A percentile compares a stretch with the other conserved stretches of the same genome.
Evolutionary conservation across 2,113 vertebrate genomes (phyloP).

Genomic region (Rhinolophus ferrumequinum): DNA sequence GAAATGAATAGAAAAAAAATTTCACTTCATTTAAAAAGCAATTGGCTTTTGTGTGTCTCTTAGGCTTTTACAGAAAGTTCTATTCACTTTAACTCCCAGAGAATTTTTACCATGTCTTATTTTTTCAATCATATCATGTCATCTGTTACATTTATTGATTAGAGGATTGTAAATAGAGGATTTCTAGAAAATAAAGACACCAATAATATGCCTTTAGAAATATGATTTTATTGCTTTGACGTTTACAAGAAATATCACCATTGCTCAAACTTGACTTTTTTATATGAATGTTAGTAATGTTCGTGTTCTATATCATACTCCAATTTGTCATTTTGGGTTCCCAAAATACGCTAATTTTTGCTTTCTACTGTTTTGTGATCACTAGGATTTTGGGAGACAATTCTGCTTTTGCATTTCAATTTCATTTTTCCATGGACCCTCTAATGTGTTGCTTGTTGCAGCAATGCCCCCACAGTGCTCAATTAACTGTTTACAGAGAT

Average conservation of each 20-base stretch:
- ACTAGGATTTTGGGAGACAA: neutral
- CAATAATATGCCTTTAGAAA: neutral
- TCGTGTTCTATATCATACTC: neutral
- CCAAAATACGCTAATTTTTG: neutral
- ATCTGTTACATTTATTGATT: neutral
- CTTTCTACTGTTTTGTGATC: neutral
- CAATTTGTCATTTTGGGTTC: slow-evolving; percentile 30
- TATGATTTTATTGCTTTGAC: slow-evolving; percentile 32
- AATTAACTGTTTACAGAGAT: neutral
- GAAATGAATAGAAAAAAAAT: neutral
- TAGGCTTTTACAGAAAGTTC: neutral
- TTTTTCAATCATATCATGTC: neutral
- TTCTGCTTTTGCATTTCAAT: slow-evolving; percentile 7
- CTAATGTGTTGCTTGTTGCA: neutral
- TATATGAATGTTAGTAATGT: neutral
- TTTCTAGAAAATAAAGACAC: slow-evolving; percentile 45
- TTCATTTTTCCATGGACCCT: neutral
- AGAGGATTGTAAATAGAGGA: neutral
- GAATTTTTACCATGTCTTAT: neutral
- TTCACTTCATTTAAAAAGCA: slow-evolving; percentile 41
- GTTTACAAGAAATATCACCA: neutral
- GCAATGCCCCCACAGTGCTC: neutral
- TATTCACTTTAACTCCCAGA: neutral
- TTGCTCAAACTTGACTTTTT: neutral
- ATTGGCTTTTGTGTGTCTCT: slow-evolving; percentile 31